Percentiles rank a stretch among this genome's conserved stretches.
Conservation (phyloP, 2,888 invertebrate genomes). For the Furcula furcula region DNA sequence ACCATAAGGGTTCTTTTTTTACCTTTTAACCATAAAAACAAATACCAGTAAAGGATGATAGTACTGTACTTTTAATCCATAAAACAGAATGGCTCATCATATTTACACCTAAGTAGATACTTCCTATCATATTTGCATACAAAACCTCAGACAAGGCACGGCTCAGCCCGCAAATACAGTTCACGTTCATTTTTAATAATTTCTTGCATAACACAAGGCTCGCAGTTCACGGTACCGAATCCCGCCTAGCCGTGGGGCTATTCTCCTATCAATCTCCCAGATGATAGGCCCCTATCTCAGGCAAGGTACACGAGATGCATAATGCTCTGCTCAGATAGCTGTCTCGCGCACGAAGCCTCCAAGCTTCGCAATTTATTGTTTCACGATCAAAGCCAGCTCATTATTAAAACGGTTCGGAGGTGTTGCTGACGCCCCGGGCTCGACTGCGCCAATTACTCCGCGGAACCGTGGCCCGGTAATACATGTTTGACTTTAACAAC, state of each 20-base stretch:
- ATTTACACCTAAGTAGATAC: not conserved
- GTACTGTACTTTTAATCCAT: no score
- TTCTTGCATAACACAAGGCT: conserved; percentile 52
- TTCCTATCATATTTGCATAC: conserved; percentile 14
- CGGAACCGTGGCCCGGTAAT: conserved; percentile 48
- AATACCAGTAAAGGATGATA: no score
- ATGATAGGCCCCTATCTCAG: conserved; percentile 76
- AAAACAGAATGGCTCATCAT: no score
- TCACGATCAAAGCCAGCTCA: conserved; percentile 79
- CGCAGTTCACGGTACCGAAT: conserved; percentile 58
- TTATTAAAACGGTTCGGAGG: conserved; percentile 81
- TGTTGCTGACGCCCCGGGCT: conserved; percentile 76
- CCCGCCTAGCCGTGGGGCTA: conserved; percentile 70
- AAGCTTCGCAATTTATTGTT: conserved; percentile 82
- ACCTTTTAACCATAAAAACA: no score
- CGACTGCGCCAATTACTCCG: conserved; percentile 72
- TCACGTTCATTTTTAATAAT: conserved; percentile 52
- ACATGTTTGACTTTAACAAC: conserved; percentile 69
- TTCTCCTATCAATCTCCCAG: conserved; percentile 79
- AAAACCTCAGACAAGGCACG: conserved; percentile 12
- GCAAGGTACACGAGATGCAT: conserved; percentile 71
- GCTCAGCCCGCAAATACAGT: conserved; percentile 34
- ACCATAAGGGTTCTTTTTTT: no score
- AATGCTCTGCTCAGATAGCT: conserved; percentile 78
- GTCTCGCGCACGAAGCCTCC: conserved; percentile 80